phyloP scores from a whole-genome alignment of 2,113 vertebrate genomes.

The Nannobrachium achirus region DNA sequence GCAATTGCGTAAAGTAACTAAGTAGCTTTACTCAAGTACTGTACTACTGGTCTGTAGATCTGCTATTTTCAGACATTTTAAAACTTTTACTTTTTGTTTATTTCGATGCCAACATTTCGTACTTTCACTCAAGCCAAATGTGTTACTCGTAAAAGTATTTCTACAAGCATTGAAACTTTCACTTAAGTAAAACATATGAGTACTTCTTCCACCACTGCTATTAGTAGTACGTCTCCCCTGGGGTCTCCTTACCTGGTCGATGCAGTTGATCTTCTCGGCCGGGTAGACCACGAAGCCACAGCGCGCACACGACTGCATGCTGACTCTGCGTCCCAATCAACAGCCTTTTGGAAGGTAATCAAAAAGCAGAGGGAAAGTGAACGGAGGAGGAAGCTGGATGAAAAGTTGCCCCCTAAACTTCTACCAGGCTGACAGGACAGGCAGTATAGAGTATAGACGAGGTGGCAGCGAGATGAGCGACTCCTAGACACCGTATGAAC shows the following conservation, averaged over 20 bases:
- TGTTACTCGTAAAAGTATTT: no score
- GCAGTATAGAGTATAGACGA: neutral
- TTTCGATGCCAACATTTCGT: no score
- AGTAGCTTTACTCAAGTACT: neutral
- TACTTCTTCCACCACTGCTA: no score
- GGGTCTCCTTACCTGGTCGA: slow-evolving; percentile 87
- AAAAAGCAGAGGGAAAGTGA: neutral
- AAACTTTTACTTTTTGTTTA: no score
- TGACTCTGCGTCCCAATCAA: slow-evolving; percentile 50
- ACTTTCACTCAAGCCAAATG: no score
- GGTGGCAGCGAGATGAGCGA: slow-evolving; percentile 1
- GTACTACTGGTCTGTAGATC: neutral
- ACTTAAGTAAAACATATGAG: no score
- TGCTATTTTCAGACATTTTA: neutral
- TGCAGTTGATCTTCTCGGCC: slow-evolving; percentile 98
- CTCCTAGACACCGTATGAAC: slow-evolving; percentile 37
- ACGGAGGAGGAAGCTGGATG: neutral
- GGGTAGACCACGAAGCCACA: slow-evolving; percentile 95
- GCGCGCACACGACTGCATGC: slow-evolving; percentile 87
- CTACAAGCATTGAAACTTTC: no score
- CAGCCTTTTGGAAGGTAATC: slow-evolving; percentile 12
- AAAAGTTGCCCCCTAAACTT: no score
- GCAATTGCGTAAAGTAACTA: no score
- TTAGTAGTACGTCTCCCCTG: no score
- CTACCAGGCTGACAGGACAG: no score